A percentile compares a stretch with the other conserved stretches of the same genome.
Evolutionary conservation across 2,113 vertebrate species (phyloP).

Genomic region (Crotalus horridus): DNA sequence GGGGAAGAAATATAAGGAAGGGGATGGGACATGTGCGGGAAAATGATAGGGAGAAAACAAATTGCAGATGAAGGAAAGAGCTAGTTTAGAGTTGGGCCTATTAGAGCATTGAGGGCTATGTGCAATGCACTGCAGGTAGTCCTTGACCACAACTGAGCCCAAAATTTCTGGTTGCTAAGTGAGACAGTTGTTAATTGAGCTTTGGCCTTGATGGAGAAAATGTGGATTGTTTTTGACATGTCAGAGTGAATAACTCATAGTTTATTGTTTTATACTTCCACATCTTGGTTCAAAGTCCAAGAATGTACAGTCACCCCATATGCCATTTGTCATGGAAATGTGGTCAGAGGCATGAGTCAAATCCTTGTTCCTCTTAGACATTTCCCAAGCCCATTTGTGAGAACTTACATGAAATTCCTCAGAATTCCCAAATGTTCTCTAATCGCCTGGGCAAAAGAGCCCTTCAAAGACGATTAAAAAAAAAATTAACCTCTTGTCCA

Average conservation of each 20-base stretch:
- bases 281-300: neutral
- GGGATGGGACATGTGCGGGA: neutral
- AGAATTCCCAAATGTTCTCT: neutral
- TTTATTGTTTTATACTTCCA: neutral
- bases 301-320: neutral
- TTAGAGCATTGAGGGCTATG: too few species aligned
- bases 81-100: neutral
- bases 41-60: neutral
- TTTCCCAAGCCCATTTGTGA: neutral
- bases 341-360: slow-evolving; percentile 3
- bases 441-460: neutral
- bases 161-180: too few species aligned
- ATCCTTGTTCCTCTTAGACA: neutral
- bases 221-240: neutral
- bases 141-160: too few species aligned
- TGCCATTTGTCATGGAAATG: neutral
- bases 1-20: neutral
- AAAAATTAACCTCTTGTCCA: neutral
- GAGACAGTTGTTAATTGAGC: too few species aligned
- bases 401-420: neutral
- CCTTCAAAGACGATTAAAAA: neutral
- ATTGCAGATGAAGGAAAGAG: neutral
- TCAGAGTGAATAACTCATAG: neutral
- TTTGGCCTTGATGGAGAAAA: too few species aligned
- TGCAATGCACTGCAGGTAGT: too few species aligned